Percentiles rank a stretch among this genome's conserved stretches.
Evolutionary conservation across 2,113 vertebrate species (phyloP).

Genomic region (Gasterosteus nipponicus): DNA sequence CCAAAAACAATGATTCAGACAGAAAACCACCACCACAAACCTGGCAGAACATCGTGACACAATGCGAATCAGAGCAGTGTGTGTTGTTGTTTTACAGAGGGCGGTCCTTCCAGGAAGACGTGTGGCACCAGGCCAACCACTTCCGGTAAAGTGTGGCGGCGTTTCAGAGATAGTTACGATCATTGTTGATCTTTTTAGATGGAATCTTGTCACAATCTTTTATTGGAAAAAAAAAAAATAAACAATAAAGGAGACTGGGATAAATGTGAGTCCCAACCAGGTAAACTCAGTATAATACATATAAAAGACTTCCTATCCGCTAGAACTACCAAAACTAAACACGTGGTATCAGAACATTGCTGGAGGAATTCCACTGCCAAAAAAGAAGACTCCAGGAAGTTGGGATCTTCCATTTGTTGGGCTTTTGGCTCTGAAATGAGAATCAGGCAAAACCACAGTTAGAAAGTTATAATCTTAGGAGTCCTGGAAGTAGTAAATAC

Average conservation of each 20-base stretch:
- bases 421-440: constrained; percentile 54
- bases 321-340: neutral
- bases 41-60: too few relatives aligned
- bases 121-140: constrained; percentile 64
- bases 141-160: constrained; percentile 48
- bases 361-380: constrained; percentile 91
- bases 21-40: too few relatives aligned
- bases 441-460: neutral
- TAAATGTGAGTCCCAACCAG: neutral
- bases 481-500: neutral
- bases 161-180: neutral
- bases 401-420: constrained; percentile 88
- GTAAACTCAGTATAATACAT: constrained; percentile 9
- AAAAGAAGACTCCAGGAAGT: constrained; percentile 94
- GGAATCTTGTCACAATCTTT: constrained; percentile 23
- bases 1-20: too few relatives aligned
- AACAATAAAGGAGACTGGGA: neutral
- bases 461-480: neutral
- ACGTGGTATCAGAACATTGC: constrained; percentile 86
- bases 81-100: neutral
- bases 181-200: neutral
- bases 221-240: constrained; percentile 28
- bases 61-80: too few relatives aligned
- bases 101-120: constrained; percentile 67
- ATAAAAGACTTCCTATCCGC: neutral